Conservation (phyloP, 2,113 vertebrate genomes). For the Bothrops jararaca region DNA sequence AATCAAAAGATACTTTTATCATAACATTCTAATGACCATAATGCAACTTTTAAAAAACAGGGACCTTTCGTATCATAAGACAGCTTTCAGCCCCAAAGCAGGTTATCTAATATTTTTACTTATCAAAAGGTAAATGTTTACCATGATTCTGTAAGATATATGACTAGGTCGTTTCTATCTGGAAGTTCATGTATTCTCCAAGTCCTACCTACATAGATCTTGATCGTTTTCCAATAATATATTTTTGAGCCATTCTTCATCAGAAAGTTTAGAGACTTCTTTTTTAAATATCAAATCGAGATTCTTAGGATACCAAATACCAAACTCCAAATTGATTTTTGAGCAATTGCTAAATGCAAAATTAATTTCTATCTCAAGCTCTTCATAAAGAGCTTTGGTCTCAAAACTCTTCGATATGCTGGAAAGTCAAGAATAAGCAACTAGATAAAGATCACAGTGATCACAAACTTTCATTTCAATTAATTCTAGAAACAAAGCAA, state of each 20-base stretch:
- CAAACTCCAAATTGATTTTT: not conserved
- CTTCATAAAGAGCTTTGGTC: not conserved
- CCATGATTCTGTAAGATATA: not conserved
- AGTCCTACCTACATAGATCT: not conserved
- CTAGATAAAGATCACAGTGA: not conserved
- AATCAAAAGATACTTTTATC: not conserved
- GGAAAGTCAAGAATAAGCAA: not conserved
- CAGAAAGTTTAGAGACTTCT: not conserved
- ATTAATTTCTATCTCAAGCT: not conserved
- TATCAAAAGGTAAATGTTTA: not conserved
- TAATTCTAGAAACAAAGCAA: too few relatives aligned
- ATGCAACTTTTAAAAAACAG: slow-evolving; percentile 19
- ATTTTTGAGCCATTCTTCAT: not conserved
- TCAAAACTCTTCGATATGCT: not conserved
- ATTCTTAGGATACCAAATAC: not conserved
- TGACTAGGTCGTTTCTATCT: not conserved
- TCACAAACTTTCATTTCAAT: not conserved
- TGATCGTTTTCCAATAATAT: not conserved
- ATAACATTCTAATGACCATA: not conserved
- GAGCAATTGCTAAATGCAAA: not conserved
- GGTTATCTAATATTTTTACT: not conserved
- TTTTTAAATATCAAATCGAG: not conserved
- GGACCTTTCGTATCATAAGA: not conserved
- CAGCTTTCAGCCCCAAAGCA: not conserved
- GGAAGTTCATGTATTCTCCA: not conserved